These are phyloP conservation scores for Pectinophora gossypiella DNA, from an alignment of 1,140 invertebrate species.

Conservation along the genomic window DNA sequence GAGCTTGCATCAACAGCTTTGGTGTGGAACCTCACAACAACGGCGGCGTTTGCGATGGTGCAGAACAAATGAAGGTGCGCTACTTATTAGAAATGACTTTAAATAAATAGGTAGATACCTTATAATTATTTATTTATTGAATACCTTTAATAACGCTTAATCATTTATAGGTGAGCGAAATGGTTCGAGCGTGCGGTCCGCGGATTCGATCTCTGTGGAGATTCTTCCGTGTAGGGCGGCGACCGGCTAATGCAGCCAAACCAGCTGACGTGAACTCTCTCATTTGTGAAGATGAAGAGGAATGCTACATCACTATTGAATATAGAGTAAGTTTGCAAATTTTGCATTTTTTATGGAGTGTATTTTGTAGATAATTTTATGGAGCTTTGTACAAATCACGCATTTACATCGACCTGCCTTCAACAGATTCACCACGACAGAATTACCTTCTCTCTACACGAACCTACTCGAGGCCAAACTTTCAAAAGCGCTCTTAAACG, in stretches of 20 bases:
- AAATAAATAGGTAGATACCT: not conserved
- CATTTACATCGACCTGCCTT: no score
- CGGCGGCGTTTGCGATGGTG: constrained; percentile 43
- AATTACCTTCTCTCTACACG: constrained; percentile 62
- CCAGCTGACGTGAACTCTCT: constrained; percentile 64
- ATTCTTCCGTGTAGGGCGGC: constrained; percentile 42
- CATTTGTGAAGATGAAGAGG: constrained; percentile 63
- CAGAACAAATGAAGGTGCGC: constrained; percentile 58
- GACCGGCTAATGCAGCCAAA: constrained; percentile 42
- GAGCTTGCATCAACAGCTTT: constrained; percentile 56
- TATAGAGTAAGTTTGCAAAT: constrained; percentile 41
- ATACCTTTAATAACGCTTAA: not conserved
- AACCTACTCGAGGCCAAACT: constrained; percentile 57
- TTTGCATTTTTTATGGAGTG: no score
- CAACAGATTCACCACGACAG: constrained; percentile 60
- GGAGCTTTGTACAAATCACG: no score
- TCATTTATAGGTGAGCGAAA: constrained; percentile 44
- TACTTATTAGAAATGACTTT: no score
- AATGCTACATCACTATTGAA: constrained; percentile 54
- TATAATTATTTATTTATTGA: not conserved
- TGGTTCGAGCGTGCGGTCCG: constrained; percentile 50
- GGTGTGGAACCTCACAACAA: constrained; percentile 43
- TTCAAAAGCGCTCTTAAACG: constrained; percentile 63
- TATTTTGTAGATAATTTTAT: no score
- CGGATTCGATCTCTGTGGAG: constrained; percentile 61